Evolutionary conservation across 1,140 invertebrate species (phyloP).

Genomic region (Thaumetopoea pityocampa): DNA sequence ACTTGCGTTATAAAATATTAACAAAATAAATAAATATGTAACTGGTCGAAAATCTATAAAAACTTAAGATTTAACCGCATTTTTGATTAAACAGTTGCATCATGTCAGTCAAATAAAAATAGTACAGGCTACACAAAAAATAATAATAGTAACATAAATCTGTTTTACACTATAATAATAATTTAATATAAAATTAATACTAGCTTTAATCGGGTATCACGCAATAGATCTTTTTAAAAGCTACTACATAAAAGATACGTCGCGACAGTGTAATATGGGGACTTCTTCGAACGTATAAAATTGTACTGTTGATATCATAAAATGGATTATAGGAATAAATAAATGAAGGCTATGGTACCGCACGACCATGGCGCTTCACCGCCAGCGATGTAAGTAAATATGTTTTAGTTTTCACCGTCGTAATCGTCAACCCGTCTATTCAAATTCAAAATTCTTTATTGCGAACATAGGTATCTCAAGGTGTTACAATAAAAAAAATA

Average conservation of each 20-base stretch:
- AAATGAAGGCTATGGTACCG: constrained; percentile 7
- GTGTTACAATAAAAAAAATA: no score
- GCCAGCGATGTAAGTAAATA: constrained; percentile 2
- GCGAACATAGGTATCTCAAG: no score
- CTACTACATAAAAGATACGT: no score
- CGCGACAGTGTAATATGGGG: not conserved
- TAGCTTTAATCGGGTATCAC: no score
- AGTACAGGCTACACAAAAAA: constrained; percentile 1
- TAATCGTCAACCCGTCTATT: no score
- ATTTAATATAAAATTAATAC: no score
- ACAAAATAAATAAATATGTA: no score
- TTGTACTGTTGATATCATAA: constrained; percentile 4
- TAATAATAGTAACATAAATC: constrained; percentile 4
- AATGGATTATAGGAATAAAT: constrained; percentile 3
- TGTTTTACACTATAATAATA: no score
- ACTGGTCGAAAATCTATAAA: not conserved
- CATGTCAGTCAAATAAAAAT: constrained; percentile 5
- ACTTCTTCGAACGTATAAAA: not conserved
- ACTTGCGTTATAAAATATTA: no score
- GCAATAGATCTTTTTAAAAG: no score
- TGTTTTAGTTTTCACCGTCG: no score
- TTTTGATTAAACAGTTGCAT: constrained; percentile 6
- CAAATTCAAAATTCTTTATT: no score
- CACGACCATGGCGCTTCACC: not conserved
- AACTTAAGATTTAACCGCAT: not conserved